A percentile compares a stretch with the other conserved stretches of the same genome.
phyloP scores from a whole-genome alignment of 2,113 vertebrate species.

The Camarhynchus parvulus region DNA sequence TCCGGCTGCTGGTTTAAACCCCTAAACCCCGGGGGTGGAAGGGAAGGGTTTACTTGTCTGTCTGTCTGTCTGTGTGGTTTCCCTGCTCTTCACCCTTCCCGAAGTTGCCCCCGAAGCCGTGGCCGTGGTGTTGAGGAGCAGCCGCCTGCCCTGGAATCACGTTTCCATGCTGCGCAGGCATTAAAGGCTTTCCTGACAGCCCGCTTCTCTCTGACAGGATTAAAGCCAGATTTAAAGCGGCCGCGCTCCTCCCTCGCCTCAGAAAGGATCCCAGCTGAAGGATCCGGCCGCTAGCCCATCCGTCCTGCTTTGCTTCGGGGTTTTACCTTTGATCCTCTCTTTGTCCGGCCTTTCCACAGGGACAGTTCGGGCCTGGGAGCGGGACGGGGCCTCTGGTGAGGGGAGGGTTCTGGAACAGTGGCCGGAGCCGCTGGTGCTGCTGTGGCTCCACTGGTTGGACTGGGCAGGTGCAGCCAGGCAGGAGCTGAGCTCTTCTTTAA shows the following conservation, averaged over 20 bases:
- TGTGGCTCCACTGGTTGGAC: not conserved
- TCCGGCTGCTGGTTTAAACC: not conserved
- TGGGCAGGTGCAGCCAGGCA: not conserved
- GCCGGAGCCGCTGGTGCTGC: not conserved
- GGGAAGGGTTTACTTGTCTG: not conserved
- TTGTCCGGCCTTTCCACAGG: not conserved
- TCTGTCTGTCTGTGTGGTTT: not conserved
- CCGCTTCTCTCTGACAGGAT: not conserved
- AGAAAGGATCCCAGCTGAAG: not conserved
- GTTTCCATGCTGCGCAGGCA: not conserved
- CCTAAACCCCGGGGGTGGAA: not conserved
- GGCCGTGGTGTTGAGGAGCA: not conserved
- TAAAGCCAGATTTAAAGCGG: not conserved
- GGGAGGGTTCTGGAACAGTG: not conserved
- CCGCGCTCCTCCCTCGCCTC: rapidly evolving
- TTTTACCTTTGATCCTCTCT: not conserved
- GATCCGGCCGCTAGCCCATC: rapidly evolving
- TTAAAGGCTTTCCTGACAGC: not conserved
- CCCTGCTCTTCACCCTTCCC: not conserved
- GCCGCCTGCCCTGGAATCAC: not conserved
- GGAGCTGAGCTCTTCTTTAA: not conserved
- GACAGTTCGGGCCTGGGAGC: not conserved
- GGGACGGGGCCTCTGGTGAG: not conserved
- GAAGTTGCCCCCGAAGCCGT: not conserved
- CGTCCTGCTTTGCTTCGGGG: not conserved